phyloP scores from a whole-genome alignment of 2,888 invertebrate genomes.

The Harmothoe impar region DNA sequence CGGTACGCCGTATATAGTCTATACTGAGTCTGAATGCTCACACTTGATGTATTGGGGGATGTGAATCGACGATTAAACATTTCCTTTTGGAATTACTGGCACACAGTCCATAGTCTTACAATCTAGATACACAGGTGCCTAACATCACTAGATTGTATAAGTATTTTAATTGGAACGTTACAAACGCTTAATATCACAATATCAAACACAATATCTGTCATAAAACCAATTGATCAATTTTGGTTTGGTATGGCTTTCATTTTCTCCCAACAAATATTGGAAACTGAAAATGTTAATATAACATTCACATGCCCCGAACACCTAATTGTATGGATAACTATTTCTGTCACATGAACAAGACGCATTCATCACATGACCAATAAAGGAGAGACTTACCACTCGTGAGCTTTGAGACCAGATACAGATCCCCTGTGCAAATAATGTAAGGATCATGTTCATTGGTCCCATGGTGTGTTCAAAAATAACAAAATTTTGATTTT shows the following conservation, averaged over 20 bases:
- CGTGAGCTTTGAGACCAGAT: constrained; percentile 52
- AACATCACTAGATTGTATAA: no score
- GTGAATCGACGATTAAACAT: neutral
- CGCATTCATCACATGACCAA: constrained; percentile 18
- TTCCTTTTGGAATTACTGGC: neutral
- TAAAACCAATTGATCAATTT: neutral
- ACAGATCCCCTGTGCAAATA: constrained; percentile 26
- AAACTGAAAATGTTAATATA: neutral
- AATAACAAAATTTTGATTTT: neutral
- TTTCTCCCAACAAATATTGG: neutral
- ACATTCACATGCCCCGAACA: constrained; percentile 44
- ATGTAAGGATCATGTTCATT: constrained; percentile 26
- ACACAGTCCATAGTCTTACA: neutral
- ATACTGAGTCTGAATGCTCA: neutral
- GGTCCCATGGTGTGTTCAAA: neutral
- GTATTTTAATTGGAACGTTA: no score
- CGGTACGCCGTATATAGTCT: neutral
- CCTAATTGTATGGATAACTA: constrained; percentile 2
- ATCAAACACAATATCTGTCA: neutral
- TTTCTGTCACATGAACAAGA: constrained; percentile 13
- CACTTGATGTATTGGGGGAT: neutral
- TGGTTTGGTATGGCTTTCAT: neutral
- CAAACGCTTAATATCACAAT: no score
- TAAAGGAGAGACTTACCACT: constrained; percentile 49
- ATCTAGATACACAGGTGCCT: no score